Evolutionary conservation across 2,113 vertebrate species (phyloP), one percentile per base, ranked within the genome.

Genomic region (Leptosomus discolor): DNA sequence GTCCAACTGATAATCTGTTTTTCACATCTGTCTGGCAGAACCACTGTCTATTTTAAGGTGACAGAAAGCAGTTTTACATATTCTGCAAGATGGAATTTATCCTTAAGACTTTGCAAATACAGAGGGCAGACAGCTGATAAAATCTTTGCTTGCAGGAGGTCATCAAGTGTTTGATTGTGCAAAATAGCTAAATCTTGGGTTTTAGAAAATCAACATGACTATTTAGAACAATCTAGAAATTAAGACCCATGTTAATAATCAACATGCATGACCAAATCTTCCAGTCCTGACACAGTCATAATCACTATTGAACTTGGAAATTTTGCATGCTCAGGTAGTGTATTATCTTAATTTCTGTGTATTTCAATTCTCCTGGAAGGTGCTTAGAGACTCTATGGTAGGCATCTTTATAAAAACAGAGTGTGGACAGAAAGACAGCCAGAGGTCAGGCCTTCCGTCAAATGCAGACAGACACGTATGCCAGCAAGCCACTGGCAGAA

Each of bases 11-110:
- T 93, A 92, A 86, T 90, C 91, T 92, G 22, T 11, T 95, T 80
- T 88, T 93, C 83, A 64, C 64, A 90, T 88, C 78, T 96, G 85
- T 89, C 68, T 79, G 43, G 56, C 43, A 91, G 83, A 94, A 45
- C 56, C 68, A 21, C 36, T 71, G 24, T 39, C 69, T 70, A 57
- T 94, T 87, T 91, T 90, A 93, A 92, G 84, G 77, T 51, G 61
- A 60, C 36, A 83, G 41, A 96, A 92, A 73, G 69, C n/a, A 73
- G 46, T 73, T 90, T 51, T 50, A 43, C 15, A 2, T 36, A 39
- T 60, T 91, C 84, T 85, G 88, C 21, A 61, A 73, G 79, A 54
- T 26, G 50, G 79, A 81, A 73, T 83, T 79, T 81, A 78, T 93
- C 73, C 77, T 46, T 46, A 53, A 60, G 84, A 82, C 60, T 92